Evolutionary conservation across 2,888 invertebrate species (phyloP), one percentile per base, ranked within the genome.

Genomic region (Hemithea aestivaria): DNA sequence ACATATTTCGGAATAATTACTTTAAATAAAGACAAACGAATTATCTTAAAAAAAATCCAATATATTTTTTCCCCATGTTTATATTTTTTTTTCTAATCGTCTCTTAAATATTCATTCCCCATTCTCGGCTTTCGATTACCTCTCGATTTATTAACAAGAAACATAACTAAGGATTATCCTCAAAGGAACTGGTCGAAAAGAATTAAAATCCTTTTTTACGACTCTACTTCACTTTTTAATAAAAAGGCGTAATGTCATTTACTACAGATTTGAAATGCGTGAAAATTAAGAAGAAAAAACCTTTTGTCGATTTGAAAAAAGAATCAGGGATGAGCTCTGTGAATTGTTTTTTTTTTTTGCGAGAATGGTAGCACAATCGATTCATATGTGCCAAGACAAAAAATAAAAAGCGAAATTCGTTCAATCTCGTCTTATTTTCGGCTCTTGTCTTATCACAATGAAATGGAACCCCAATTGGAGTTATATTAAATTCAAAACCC

Each of bases 401-500:
- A 43, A 52, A 56, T 51, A 46, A 56, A 57, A 59, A 58, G 52
- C 55, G 53, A 62, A 65, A 68, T 66, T 53, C 60, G 54, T 66
- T 58, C 56, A 59, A 59, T 53, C 73, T 69, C 71, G 72, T 65
- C 58, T 63, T 56, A 56, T 65, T 31, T 40, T 31, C 40, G 27
- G 27, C 35, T 62, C 70, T 71, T 71, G 69, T 73, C 67, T 64
- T 40, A 35, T 58, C 53, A 56, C 52, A 45, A 52, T 55, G 33
- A 33, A 22, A 27, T 2, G 40, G 54, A 45, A 63, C 79, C 82
- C 81, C 77, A 78, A 80, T 80, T 66, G 74, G 62, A 67, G 62
- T 66, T 59, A 77, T 77, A 83, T 82, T 83, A 80, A 77, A 83
- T 79, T 80, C 70, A 79, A 79, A 84, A 79, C 78, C 85, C 85